These are phyloP conservation scores for Acrobasis suavella DNA, from an alignment of 2,888 invertebrate genomes.

Conservation along the genomic window DNA sequence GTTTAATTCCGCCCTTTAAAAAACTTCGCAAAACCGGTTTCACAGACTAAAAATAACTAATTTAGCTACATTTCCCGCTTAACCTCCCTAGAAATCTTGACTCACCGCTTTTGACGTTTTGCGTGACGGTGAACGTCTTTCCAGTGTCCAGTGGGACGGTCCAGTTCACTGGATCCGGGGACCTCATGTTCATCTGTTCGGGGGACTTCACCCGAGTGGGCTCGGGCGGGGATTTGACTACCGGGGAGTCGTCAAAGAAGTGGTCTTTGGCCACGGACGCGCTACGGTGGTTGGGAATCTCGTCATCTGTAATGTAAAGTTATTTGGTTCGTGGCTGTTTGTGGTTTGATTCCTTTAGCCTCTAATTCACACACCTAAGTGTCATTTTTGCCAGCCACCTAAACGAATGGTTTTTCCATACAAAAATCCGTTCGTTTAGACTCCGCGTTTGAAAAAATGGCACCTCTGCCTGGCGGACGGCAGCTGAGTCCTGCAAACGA, in stretches of 20 bases:
- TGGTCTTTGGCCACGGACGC: conserved; percentile 79
- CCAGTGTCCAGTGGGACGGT: conserved; percentile 96
- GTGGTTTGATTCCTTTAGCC: neutral
- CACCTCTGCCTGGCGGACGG: too few species aligned
- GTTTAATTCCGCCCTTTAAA: conserved; percentile 23
- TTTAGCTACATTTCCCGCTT: conserved; percentile 58
- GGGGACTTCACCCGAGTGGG: conserved; percentile 96
- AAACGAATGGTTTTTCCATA: too few species aligned
- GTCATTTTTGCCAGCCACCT: too few species aligned
- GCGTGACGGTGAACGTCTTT: conserved; percentile 95
- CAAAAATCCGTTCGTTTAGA: too few species aligned
- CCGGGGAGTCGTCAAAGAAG: conserved; percentile 80
- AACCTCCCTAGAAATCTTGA: conserved; percentile 57
- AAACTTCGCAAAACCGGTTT: conserved; percentile 41
- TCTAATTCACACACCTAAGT: too few species aligned
- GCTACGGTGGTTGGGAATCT: conserved; percentile 74
- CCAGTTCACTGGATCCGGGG: conserved; percentile 97
- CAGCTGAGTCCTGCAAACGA: too few species aligned
- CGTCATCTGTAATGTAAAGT: conserved; percentile 60
- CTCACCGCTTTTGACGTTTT: conserved; percentile 89
- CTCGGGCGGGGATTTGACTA: conserved; percentile 96
- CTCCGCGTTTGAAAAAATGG: too few species aligned
- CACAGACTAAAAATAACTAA: conserved; percentile 30
- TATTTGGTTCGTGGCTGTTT: conserved; percentile 19
- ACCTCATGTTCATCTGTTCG: conserved; percentile 95